phyloP scores from a whole-genome alignment of 2,888 invertebrate genomes.

The Orthosia gothica region DNA sequence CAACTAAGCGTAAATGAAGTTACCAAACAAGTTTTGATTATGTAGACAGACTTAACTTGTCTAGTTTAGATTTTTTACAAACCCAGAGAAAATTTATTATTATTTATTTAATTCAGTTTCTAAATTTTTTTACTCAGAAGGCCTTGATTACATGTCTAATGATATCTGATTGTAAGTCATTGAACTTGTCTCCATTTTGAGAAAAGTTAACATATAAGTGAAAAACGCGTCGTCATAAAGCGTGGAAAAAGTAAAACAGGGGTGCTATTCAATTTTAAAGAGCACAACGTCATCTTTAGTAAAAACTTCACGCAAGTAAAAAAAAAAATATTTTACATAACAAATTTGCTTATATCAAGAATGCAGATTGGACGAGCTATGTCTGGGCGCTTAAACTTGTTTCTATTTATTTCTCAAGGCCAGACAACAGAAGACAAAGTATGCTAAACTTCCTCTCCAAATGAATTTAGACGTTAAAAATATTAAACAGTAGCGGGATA shows the following conservation, averaged over 20 bases:
- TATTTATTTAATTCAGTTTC: background rate
- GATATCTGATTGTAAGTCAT: background rate
- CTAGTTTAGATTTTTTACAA: background rate
- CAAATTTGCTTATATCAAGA: background rate
- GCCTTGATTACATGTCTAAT: background rate
- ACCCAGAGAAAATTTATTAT: background rate
- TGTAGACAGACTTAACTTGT: background rate
- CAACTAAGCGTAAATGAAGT: constrained; percentile 1
- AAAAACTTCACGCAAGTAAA: background rate
- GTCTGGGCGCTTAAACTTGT: background rate
- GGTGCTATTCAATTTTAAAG: background rate
- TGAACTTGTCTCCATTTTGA: no score
- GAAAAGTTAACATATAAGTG: no score
- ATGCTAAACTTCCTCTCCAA: background rate
- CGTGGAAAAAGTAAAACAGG: background rate
- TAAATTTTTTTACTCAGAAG: constrained; percentile 5
- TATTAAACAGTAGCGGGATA: background rate
- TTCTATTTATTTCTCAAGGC: background rate
- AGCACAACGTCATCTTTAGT: background rate
- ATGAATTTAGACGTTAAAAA: background rate
- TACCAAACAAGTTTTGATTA: constrained; percentile 23
- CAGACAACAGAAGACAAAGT: background rate
- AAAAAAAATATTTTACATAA: background rate
- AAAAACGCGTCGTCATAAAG: background rate
- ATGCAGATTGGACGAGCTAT: constrained; percentile 1